phyloP scores from a whole-genome alignment of 2,888 invertebrate species.

The Byasa hedistus region DNA sequence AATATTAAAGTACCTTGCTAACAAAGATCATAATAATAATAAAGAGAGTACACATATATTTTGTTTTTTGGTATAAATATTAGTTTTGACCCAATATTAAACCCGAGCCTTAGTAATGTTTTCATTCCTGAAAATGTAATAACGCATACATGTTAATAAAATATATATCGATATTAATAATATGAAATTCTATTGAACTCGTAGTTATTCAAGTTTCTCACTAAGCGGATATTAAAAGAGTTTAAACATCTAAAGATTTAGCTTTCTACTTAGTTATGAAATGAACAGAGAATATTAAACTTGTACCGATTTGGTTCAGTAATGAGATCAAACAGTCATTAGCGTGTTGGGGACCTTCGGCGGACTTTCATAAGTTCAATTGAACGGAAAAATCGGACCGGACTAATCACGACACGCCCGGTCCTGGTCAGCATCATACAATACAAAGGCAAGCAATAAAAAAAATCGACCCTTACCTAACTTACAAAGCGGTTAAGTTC shows the following conservation, averaged over 20 bases:
- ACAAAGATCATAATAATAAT: no score
- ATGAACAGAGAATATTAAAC: slow-evolving; percentile 29
- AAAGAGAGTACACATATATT: no score
- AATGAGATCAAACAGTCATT: slow-evolving; percentile 74
- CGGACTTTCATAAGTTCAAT: slow-evolving; percentile 74
- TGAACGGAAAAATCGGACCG: slow-evolving; percentile 69
- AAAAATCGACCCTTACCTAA: background rate
- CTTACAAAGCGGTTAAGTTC: no score
- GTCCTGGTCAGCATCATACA: slow-evolving; percentile 47
- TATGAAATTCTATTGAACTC: no score
- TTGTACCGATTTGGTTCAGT: slow-evolving; percentile 45
- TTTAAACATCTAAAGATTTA: slow-evolving; percentile 13
- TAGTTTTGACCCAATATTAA: no score
- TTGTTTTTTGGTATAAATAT: no score
- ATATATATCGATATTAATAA: no score
- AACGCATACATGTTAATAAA: no score
- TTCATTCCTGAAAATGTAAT: no score
- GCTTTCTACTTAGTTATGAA: slow-evolving; percentile 24
- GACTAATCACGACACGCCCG: slow-evolving; percentile 67
- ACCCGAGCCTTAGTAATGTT: no score
- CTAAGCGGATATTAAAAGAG: slow-evolving; percentile 9
- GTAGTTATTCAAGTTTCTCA: background rate
- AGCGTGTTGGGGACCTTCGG: slow-evolving; percentile 42
- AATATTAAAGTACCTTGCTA: no score
- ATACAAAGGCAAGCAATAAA: slow-evolving; percentile 34